Evolutionary conservation across 2,888 invertebrate species (phyloP), one percentile per base, ranked within the genome.

Genomic region (Fissipunctia ypsillon): DNA sequence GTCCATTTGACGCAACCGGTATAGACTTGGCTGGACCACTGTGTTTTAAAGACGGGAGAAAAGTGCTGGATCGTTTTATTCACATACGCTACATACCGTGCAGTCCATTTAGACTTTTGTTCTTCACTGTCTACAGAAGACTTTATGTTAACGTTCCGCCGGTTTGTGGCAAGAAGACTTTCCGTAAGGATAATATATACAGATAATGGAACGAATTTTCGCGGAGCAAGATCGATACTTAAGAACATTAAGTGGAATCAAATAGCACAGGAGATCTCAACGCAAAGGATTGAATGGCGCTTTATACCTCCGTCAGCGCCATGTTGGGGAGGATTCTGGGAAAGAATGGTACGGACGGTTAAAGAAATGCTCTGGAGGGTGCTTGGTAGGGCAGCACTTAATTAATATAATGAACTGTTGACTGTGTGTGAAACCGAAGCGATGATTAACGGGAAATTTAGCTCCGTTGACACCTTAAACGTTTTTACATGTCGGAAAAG

Each of bases 81-180:
- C 19, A 45, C 45, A 19, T 45, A 25, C 25, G 52, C 25, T 14
- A 25, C n/a, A 54, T 54, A 25, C 1, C 52, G 25, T 25, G 14
- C 52, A 54, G n/a, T 54, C n/a, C n/a, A 54, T 28, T 54, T 12
- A n/a, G 52, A n/a, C 50, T n/a, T 50, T n/a, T 50, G 50, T n/a
- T 50, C 50, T 12, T 54, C 25, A 28, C 25, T 54, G 25, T 28
- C 52, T 50, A 50, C 50, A n/a, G n/a, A 50, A 50, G n/a, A 50
- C 3, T 50, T 50, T 50, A 50, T 50, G 10, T 2, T 50, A n/a
- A 10, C 50, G 50, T 50, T 50, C n/a, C 50, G 50, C 50, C n/a
- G n/a, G n/a, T 50, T 50, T n/a, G 50, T 50, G 50, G 50, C 50
- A n/a, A 50, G 50, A 50, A 9, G 50, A n/a, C 10, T 10, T 50